These are phyloP conservation scores for Pegea sp. DNA, from an alignment of 23 tunicate species.

Conservation along the genomic window DNA sequence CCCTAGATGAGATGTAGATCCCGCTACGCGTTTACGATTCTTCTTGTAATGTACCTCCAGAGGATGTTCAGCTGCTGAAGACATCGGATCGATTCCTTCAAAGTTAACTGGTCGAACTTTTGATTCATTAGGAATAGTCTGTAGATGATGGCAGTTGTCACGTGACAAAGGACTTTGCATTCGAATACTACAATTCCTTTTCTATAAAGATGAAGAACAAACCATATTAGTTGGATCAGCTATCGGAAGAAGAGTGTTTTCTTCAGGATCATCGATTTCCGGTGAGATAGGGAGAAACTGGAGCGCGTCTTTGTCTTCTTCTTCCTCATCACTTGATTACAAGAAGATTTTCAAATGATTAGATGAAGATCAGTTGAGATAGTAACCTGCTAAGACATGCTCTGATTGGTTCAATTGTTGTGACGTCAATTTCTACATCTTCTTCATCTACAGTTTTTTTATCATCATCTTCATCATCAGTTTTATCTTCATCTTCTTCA, in stretches of 20 bases:
- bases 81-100: no score
- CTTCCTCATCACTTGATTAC: conserved; percentile 89
- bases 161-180: no score
- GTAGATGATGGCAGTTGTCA: no score
- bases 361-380: not conserved
- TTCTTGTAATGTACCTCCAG: no score
- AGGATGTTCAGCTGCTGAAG: no score
- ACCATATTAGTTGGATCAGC: no score
- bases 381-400: conserved; percentile 78
- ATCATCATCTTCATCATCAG: conserved; percentile 20
- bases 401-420: conserved; percentile 45
- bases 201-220: no score
- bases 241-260: conserved; percentile 50
- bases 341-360: not conserved
- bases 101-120: no score
- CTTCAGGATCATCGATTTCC: conserved; percentile 95
- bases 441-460: conserved; percentile 24
- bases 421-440: conserved; percentile 53
- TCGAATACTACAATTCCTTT: no score
- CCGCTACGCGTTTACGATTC: no score
- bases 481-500: conserved; percentile 86
- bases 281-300: conserved; percentile 87
- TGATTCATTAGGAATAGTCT: no score
- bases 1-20: no score
- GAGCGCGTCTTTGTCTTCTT: conserved; percentile 39